A percentile compares a stretch with the other conserved stretches of the same genome.
These are phyloP conservation scores for Oreortyx pictus DNA, from an alignment of 2,797 vertebrate species.

Conservation along the genomic window DNA sequence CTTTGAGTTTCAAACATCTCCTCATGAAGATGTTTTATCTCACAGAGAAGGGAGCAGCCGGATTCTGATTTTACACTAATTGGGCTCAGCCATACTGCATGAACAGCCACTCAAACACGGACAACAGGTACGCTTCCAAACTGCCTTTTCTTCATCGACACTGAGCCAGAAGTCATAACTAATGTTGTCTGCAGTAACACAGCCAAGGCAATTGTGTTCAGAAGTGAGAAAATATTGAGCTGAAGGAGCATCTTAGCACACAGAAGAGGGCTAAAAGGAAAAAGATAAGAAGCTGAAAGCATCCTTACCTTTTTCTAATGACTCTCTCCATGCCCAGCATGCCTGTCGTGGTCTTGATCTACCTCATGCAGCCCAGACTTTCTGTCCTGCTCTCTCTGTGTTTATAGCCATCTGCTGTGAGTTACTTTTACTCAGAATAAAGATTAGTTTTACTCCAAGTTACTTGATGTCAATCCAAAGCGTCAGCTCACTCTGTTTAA, in stretches of 20 bases:
- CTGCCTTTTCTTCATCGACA: neutral
- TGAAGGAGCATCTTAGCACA: neutral
- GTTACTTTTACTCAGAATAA: constrained; percentile 10
- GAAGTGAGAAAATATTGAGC: neutral
- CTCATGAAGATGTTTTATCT: neutral
- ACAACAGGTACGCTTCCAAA: neutral
- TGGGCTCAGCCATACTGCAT: neutral
- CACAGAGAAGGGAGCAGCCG: neutral
- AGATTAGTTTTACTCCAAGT: neutral
- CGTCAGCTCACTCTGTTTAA: neutral
- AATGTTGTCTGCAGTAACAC: neutral
- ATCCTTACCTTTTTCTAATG: neutral
- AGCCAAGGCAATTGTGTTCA: neutral
- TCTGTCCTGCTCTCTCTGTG: neutral
- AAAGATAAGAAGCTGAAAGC: neutral
- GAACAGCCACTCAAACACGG: neutral
- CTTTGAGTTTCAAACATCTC: neutral
- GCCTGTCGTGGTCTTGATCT: neutral
- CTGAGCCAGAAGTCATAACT: neutral
- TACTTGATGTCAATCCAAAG: neutral
- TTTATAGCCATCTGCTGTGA: neutral
- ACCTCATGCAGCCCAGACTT: neutral
- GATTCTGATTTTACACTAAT: neutral
- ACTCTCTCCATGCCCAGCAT: neutral
- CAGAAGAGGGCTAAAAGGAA: neutral